Evolutionary conservation across 2,888 invertebrate species (phyloP), one percentile per base, ranked within the genome.

Genomic region (Plebejus anna): DNA sequence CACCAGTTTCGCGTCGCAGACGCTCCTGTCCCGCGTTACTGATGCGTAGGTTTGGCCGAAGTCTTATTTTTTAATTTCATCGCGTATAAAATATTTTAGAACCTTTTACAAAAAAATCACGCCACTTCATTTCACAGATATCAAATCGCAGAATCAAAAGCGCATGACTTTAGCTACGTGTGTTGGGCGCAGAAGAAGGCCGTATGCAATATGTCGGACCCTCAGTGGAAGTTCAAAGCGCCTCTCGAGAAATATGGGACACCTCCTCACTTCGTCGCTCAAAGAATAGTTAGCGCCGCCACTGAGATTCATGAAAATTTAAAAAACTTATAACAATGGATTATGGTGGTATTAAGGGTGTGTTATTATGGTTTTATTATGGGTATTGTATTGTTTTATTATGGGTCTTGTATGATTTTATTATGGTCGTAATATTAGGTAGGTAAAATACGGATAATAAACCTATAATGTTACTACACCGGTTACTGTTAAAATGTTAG

Each of bases 191-290:
- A 90, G 2, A 85, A 86, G 0, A 82, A 83, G 7, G 89, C 91
- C 0, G 87, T 89, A 0, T 82, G 85, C 1, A 81, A 82, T 0
- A 83, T 91, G 5, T 80, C 84, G 0, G 79, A 81, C 0, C 79
- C 85, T 0, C 66, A 77, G 0, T 89, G 86, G 77, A 87, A 90
- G 28, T 92, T 89, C 76, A 89, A 85, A 71, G 82, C 86, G 0
- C 87, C 87, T 0, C 77, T 88, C 11, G 85, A 88, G 36, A 84
- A 85, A 2, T 91, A 87, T 70, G 84, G 86, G 0, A 72, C 61
- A 1, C 82, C 84, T 0, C 90, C 91, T 0, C 77, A 82, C 3
- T 84, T 80, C 77, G 85, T 89, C 0, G 88, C 88, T 0, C 87
- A 88, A 76, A 87, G 79, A 76, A 81, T 90, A 4, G 80, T 86